phyloP scores from a whole-genome alignment of 2,888 invertebrate genomes.

The Drosophila villosipedis region DNA sequence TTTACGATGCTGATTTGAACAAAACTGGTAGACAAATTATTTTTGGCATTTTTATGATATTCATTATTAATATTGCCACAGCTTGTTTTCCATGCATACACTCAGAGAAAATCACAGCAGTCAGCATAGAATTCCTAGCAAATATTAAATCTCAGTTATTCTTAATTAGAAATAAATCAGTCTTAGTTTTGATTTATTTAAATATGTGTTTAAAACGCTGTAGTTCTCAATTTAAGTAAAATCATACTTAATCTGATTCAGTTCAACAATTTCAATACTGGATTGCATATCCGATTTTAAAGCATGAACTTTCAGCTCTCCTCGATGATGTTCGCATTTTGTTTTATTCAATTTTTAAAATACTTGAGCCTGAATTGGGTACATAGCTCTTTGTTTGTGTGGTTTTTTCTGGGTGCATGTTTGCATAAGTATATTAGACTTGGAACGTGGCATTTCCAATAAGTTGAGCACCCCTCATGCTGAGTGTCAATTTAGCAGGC shows the following conservation, averaged over 20 bases:
- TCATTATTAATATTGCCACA: constrained; percentile 31
- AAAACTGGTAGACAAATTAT: constrained; percentile 37
- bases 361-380: background rate
- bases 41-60: constrained; percentile 45
- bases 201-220: background rate
- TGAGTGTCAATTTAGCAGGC: constrained; percentile 82
- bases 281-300: background rate
- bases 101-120: background rate
- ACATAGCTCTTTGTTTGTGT: background rate
- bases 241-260: background rate
- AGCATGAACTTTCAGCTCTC: background rate
- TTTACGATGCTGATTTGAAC: constrained; percentile 61
- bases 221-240: background rate
- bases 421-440: background rate
- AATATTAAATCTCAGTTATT: background rate
- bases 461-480: constrained; percentile 5
- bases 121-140: background rate
- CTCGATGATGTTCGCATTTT: background rate
- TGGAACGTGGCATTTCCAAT: constrained; percentile 43
- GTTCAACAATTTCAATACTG: background rate
- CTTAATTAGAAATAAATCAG: background rate
- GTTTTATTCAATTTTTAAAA: background rate
- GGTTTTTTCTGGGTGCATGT: background rate
- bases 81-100: background rate
- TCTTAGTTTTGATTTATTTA: background rate